Conservation (phyloP, 2,797 vertebrate species). For the Enteromius argenteus region DNA sequence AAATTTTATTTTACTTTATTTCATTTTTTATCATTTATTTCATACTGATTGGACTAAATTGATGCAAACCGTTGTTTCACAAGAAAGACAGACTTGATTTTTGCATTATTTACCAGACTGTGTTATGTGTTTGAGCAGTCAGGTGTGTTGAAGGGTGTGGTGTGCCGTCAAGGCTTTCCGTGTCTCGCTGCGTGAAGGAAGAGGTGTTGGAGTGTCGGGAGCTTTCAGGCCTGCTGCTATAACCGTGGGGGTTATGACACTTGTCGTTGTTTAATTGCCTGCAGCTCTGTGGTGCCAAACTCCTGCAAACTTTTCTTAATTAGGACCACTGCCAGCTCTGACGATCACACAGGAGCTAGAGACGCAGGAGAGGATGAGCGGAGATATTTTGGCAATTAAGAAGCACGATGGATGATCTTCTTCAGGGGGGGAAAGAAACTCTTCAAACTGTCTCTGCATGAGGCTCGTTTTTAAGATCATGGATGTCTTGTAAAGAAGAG, state of each 20-base stretch:
- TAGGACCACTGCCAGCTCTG: conserved; percentile 58
- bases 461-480: conserved; percentile 9
- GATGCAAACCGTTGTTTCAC: neutral
- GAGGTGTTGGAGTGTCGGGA: conserved; percentile 26
- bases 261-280: conserved; percentile 61
- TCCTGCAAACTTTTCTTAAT: conserved; percentile 62
- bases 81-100: neutral
- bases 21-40: neutral
- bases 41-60: neutral
- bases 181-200: neutral
- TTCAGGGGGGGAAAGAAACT: neutral
- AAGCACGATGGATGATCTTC: conserved; percentile 41
- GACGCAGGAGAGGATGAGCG: conserved; percentile 45
- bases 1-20: neutral
- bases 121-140: neutral
- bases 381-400: conserved; percentile 53
- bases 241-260: conserved; percentile 61
- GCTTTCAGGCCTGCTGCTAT: conserved; percentile 32
- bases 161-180: conserved; percentile 17
- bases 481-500: conserved; percentile 4
- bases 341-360: conserved; percentile 48
- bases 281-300: conserved; percentile 56
- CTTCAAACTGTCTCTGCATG: conserved; percentile 15
- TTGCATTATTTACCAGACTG: conserved; percentile 3
- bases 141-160: conserved; percentile 21